A percentile compares a stretch with the other conserved stretches of the same genome.
phyloP scores from a whole-genome alignment of 2,888 invertebrate species.

The Watsonalla binaria region DNA sequence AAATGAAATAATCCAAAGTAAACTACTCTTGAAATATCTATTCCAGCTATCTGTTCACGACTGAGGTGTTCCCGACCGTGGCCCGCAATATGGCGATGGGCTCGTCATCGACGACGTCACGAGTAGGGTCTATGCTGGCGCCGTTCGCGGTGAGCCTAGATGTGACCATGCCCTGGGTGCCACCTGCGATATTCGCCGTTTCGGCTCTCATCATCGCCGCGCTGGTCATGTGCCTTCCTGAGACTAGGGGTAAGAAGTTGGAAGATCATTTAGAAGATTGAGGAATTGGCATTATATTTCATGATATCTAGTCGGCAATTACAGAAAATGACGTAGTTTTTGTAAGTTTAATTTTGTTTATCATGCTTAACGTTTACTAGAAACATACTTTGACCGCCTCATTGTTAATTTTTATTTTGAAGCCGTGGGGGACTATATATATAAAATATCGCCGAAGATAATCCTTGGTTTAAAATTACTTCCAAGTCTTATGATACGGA shows the following conservation, averaged over 20 bases:
- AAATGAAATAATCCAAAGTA: no score
- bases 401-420: no score
- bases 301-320: no score
- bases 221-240: conserved; percentile 9
- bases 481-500: no score
- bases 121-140: conserved; percentile 74
- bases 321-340: no score
- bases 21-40: conserved; percentile 4
- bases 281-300: no score
- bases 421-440: no score
- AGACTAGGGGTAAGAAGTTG: conserved; percentile 12
- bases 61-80: conserved; percentile 77
- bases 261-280: conserved; percentile 8
- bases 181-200: conserved; percentile 9
- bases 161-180: conserved; percentile 3
- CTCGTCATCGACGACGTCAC: conserved; percentile 72
- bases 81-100: conserved; percentile 74
- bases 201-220: conserved; percentile 3
- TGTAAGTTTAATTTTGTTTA: no score
- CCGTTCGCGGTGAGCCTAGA: conserved; percentile 62
- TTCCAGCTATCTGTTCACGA: conserved; percentile 61
- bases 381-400: no score
- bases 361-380: no score
- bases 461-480: no score
- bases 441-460: no score